Evolutionary conservation across 2,797 vertebrate species (phyloP).

Genomic region (Muscicapa comitata): DNA sequence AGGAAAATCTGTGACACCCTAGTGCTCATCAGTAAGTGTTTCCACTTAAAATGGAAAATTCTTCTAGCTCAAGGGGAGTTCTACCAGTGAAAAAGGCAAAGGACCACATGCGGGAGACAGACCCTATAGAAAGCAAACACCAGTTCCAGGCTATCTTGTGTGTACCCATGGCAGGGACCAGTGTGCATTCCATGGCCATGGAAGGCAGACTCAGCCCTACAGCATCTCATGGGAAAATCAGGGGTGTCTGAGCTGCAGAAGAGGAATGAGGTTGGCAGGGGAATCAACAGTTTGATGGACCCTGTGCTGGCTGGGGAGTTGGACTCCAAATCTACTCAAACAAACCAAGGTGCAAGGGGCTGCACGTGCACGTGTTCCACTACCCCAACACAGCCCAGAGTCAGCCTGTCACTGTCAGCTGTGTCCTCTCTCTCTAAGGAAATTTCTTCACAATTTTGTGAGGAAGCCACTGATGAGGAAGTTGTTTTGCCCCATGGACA

Average conservation of each 20-base stretch:
- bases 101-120: background rate
- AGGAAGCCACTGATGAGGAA: background rate
- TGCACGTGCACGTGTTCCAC: rapidly evolving
- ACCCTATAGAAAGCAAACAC: background rate
- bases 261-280: background rate
- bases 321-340: background rate
- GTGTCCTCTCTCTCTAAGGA: background rate
- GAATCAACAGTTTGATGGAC: background rate
- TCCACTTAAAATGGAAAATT: background rate
- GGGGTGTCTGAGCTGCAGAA: background rate
- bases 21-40: background rate
- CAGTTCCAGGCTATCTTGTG: background rate
- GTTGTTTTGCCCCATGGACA: rapidly evolving
- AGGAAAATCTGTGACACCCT: background rate
- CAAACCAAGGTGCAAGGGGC: background rate
- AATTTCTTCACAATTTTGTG: background rate
- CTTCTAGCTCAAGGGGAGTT: background rate
- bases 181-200: background rate
- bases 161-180: background rate
- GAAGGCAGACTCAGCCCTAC: background rate
- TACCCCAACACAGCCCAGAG: background rate
- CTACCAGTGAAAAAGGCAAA: background rate
- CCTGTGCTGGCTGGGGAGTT: background rate
- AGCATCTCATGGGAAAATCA: background rate
- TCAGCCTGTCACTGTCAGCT: background rate